phyloP scores from a whole-genome alignment of 1,140 invertebrate genomes.

The Tribolium madens region DNA sequence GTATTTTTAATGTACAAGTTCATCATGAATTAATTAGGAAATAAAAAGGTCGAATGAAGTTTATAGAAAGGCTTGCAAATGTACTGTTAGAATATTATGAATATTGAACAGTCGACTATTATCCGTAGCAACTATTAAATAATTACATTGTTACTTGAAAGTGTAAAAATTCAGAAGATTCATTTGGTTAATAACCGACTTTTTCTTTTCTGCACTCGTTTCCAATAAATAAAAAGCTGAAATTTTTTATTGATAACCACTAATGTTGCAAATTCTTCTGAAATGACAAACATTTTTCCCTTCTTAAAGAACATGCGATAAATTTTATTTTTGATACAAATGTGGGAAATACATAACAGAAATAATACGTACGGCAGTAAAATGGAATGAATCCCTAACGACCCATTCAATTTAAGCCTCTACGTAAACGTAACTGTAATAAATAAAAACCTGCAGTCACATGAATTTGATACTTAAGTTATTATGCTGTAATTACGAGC shows the following conservation, averaged over 20 bases:
- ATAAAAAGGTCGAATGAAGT: conserved; percentile 10
- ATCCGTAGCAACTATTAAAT: neutral
- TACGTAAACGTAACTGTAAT: conserved; percentile 36
- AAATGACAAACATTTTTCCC: neutral
- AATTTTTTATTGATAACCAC: conserved; percentile 11
- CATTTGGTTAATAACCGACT: conserved; percentile 9
- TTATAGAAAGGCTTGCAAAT: conserved; percentile 12
- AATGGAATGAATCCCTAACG: conserved; percentile 16
- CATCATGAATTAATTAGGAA: conserved; percentile 6
- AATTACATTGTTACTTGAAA: neutral
- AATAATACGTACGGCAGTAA: conserved; percentile 16
- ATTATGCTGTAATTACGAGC: conserved; percentile 16
- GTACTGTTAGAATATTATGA: conserved; percentile 4
- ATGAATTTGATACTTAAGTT: conserved; percentile 28
- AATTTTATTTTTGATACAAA: conserved; percentile 9
- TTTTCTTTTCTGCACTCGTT: neutral
- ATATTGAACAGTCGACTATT: neutral
- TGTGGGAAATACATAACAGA: conserved; percentile 15
- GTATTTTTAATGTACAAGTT: conserved; percentile 29
- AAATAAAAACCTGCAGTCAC: conserved; percentile 31
- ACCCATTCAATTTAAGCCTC: conserved; percentile 20
- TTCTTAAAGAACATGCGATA: neutral
- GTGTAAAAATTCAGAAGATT: neutral
- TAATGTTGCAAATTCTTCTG: neutral
- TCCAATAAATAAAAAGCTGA: conserved; percentile 4